phyloP scores from a whole-genome alignment of 1,140 invertebrate species.

The Subanguina moxae region DNA sequence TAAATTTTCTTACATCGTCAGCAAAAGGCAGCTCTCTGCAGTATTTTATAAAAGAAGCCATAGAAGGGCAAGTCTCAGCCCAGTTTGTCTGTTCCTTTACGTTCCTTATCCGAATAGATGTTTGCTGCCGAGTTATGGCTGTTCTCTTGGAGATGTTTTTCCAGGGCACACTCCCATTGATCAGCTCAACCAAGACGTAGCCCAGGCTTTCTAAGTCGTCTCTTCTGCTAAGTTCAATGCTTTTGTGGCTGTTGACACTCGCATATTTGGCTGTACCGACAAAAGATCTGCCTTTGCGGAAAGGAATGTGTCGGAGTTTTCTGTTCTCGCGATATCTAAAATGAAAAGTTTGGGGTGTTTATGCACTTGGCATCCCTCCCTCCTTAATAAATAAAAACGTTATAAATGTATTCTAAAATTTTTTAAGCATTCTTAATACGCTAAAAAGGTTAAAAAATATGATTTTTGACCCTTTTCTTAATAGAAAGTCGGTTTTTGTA shows the following conservation, averaged over 20 bases:
- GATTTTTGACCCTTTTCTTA: conserved; percentile 1
- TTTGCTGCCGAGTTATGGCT: conserved; percentile 40
- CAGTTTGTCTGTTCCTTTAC: conserved; percentile 44
- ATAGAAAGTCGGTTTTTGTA: too few species aligned
- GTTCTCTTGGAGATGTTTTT: conserved; percentile 44
- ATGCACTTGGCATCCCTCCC: too few species aligned
- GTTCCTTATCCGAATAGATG: conserved; percentile 29
- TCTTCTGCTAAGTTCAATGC: conserved; percentile 57
- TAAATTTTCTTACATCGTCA: conserved; percentile 31
- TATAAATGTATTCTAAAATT: conserved; percentile 3
- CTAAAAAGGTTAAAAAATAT: conserved; percentile 10
- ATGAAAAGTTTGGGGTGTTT: not conserved
- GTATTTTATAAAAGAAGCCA: conserved; percentile 45
- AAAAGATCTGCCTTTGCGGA: conserved; percentile 44
- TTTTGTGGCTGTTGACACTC: conserved; percentile 45
- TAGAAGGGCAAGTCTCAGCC: conserved; percentile 43
- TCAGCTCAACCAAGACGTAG: conserved; percentile 51
- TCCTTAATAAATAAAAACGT: not conserved
- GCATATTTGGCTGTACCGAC: conserved; percentile 54
- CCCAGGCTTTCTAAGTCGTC: conserved; percentile 53
- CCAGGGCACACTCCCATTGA: conserved; percentile 57
- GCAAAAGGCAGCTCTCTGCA: conserved; percentile 40
- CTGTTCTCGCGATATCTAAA: conserved; percentile 39
- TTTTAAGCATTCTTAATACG: too few species aligned
- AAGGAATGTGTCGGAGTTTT: conserved; percentile 41